Conservation (phyloP, 2,797 vertebrate genomes). For the Natrix natrix region DNA sequence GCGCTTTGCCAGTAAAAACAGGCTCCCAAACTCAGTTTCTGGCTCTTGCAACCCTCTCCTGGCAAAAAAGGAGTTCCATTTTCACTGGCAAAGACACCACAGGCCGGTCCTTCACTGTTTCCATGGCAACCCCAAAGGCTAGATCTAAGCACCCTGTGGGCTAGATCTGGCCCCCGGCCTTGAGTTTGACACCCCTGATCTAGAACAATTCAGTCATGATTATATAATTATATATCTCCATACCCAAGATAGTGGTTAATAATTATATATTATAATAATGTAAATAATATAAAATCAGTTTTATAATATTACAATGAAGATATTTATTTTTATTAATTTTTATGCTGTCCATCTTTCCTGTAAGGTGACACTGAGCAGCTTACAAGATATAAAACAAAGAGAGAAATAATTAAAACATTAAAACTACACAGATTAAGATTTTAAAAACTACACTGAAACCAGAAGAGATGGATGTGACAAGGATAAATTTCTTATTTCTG, state of each 20-base stretch:
- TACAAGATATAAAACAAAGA: background rate
- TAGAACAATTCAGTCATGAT: background rate
- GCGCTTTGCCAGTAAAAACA: too few relatives aligned
- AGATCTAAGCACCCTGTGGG: too few relatives aligned
- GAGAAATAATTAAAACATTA: background rate
- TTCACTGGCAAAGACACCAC: too few relatives aligned
- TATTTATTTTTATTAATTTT: background rate
- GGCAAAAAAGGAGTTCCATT: too few relatives aligned
- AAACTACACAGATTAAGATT: background rate
- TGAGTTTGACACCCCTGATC: too few relatives aligned
- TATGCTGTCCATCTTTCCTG: background rate
- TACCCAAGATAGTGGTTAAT: background rate
- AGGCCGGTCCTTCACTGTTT: too few relatives aligned
- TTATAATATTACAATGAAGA: background rate
- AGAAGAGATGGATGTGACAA: background rate
- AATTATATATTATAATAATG: background rate
- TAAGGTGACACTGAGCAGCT: background rate
- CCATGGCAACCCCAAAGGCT: too few relatives aligned
- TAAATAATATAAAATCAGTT: background rate
- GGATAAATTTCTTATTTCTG: background rate
- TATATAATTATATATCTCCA: background rate
- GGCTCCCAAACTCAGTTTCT: too few relatives aligned
- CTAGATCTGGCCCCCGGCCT: rapidly evolving
- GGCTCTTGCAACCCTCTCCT: too few relatives aligned
- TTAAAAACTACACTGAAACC: background rate